phyloP scores from a whole-genome alignment of 2,888 invertebrate species.

The Cephus sareptanus region DNA sequence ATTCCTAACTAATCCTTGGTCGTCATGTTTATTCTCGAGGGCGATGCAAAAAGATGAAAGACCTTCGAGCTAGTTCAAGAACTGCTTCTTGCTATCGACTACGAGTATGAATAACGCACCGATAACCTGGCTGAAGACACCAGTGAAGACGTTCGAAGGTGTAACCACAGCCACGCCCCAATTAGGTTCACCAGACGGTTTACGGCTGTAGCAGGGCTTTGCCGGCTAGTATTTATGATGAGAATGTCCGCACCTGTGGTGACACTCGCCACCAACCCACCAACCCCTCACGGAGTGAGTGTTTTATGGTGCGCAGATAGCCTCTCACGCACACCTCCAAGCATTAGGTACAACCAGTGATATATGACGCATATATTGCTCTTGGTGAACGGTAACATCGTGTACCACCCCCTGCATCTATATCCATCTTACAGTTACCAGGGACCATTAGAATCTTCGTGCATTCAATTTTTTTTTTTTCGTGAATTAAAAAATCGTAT shows the following conservation, averaged over 20 bases:
- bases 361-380: slow-evolving; percentile 53
- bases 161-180: slow-evolving; percentile 61
- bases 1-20: neutral
- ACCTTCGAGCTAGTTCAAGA: neutral
- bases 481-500: neutral
- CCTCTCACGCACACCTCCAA: slow-evolving; percentile 57
- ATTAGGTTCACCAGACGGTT: slow-evolving; percentile 58
- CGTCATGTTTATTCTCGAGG: neutral
- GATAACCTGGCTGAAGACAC: neutral
- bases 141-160: slow-evolving; percentile 39
- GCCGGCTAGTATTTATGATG: slow-evolving; percentile 58
- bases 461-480: neutral
- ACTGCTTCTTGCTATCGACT: neutral
- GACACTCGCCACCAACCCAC: slow-evolving; percentile 55
- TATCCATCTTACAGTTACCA: neutral
- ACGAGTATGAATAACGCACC: neutral
- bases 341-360: slow-evolving; percentile 54
- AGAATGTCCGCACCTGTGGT: slow-evolving; percentile 64
- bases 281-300: slow-evolving; percentile 38
- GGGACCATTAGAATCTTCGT: neutral
- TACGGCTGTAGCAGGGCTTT: slow-evolving; percentile 42
- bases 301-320: slow-evolving; percentile 56
- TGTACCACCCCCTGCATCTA: neutral
- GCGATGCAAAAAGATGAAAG: neutral
- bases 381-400: slow-evolving; percentile 29